These are phyloP conservation scores for Medauroidea extradentata DNA, from an alignment of 1,140 invertebrate genomes.

Conservation along the genomic window DNA sequence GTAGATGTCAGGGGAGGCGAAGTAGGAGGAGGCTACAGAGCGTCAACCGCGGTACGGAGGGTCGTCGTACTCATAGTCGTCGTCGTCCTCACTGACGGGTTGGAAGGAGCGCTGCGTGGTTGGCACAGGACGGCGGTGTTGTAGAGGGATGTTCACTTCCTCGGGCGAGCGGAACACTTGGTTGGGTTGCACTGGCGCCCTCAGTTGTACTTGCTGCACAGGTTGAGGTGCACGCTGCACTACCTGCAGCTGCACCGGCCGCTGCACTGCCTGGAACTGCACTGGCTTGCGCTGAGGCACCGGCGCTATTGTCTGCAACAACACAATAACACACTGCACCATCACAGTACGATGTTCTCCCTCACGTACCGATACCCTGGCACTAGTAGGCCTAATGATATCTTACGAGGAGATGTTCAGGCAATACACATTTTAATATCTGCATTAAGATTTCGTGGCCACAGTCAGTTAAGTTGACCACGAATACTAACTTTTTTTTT, in stretches of 20 bases:
- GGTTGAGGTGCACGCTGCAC: background rate
- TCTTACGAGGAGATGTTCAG: too few relatives aligned
- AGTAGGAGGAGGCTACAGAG: background rate
- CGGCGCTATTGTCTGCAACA: background rate
- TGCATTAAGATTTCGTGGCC: too few relatives aligned
- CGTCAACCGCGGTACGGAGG: background rate
- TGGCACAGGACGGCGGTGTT: slow-evolving; percentile 58
- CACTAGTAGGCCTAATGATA: too few relatives aligned
- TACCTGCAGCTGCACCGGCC: background rate
- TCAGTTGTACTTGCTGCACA: background rate
- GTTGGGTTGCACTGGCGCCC: background rate
- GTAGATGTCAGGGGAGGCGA: background rate
- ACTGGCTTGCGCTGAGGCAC: background rate
- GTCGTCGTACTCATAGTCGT: slow-evolving; percentile 19
- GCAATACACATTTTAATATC: too few relatives aligned
- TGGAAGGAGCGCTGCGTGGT: background rate
- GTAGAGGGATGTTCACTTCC: slow-evolving; percentile 78
- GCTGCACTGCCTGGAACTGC: slow-evolving; percentile 9
- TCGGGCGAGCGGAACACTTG: slow-evolving; percentile 79
- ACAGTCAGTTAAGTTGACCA: too few relatives aligned
- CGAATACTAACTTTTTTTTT: too few relatives aligned
- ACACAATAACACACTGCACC: too few relatives aligned
- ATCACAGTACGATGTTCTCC: too few relatives aligned
- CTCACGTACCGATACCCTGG: too few relatives aligned
- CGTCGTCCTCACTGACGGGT: slow-evolving; percentile 4